Conservation (phyloP, 1,140 invertebrate genomes). For the Drosophila novamexicana region DNA sequence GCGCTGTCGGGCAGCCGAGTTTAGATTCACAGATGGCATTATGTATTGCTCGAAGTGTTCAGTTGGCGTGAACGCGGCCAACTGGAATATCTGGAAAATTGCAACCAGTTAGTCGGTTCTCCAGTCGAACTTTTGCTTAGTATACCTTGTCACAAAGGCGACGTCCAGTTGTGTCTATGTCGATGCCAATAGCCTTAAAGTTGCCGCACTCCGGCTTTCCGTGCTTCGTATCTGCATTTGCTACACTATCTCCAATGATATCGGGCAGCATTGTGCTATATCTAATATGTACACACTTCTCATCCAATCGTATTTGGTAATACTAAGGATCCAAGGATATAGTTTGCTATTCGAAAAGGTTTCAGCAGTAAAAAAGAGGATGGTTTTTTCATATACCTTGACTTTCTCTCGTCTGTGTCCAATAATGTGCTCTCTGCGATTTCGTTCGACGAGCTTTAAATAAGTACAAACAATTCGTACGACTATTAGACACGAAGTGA, state of each 20-base stretch:
- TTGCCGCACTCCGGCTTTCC: too few species aligned
- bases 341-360: too few species aligned
- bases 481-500: constrained; percentile 1
- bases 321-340: too few species aligned
- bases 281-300: too few species aligned
- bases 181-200: background rate
- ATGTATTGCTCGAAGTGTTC: constrained; percentile 90
- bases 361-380: too few species aligned
- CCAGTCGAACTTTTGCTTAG: too few species aligned
- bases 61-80: constrained; percentile 87
- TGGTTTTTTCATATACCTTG: too few species aligned
- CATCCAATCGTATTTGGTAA: too few species aligned
- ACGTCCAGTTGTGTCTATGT: constrained; percentile 3
- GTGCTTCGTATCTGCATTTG: background rate
- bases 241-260: background rate
- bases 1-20: constrained; percentile 87
- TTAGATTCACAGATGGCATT: constrained; percentile 91
- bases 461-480: background rate
- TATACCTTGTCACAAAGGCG: constrained; percentile 3
- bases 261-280: background rate
- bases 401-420: too few species aligned
- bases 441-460: background rate
- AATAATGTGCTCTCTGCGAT: too few species aligned
- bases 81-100: constrained; percentile 86
- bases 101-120: background rate